Conservation (phyloP, 2,797 vertebrate species). For the Sorex maritimensis region DNA sequence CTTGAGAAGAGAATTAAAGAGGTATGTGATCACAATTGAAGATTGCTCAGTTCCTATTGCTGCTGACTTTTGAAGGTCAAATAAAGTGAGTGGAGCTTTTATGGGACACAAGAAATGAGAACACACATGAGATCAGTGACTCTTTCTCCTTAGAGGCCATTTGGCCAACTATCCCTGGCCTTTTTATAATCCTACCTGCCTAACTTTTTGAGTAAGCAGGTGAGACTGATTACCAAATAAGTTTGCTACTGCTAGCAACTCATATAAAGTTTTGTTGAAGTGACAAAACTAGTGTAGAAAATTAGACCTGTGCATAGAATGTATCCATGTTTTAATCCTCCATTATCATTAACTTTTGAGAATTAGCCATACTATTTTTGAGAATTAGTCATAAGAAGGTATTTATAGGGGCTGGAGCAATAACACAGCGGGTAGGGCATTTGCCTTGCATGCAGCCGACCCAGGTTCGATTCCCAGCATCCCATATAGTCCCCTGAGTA, state of each 20-base stretch:
- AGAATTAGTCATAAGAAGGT: slow-evolving; percentile 5
- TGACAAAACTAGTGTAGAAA: neutral
- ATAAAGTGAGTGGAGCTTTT: neutral
- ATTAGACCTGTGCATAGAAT: slow-evolving; percentile 28
- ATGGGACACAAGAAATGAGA: neutral
- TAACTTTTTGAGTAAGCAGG: no score
- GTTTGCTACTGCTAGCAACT: no score
- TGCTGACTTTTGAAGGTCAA: neutral
- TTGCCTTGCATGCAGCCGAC: no score
- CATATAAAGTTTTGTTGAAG: neutral
- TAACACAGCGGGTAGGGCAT: no score
- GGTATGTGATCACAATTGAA: neutral
- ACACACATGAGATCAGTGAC: no score
- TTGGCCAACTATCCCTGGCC: no score
- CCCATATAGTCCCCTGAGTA: no score
- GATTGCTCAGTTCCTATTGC: neutral
- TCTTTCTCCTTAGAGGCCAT: no score
- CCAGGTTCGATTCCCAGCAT: no score
- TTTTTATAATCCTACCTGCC: no score
- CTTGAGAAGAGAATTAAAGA: neutral
- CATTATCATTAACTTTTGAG: neutral
- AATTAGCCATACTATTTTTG: neutral
- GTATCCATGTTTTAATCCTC: neutral
- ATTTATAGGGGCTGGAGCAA: neutral
- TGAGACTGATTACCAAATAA: no score